Percentiles rank a stretch among this genome's conserved stretches.
Conservation (phyloP, 2,888 invertebrate genomes). For the Brenthis ino region DNA sequence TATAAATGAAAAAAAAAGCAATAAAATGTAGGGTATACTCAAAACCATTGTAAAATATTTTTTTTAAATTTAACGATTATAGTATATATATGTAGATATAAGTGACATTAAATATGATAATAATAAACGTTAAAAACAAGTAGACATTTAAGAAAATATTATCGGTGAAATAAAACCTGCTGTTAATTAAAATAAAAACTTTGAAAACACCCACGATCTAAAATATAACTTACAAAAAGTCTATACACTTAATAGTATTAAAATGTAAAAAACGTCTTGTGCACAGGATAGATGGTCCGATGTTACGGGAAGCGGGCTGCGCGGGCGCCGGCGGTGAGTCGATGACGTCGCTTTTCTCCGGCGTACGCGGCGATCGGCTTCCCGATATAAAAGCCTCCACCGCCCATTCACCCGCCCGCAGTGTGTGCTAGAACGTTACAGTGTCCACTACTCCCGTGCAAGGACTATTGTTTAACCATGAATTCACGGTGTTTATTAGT, state of each 20-base stretch:
- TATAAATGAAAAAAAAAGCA: neutral
- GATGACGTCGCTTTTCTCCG: conserved; percentile 72
- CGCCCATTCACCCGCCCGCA: conserved; percentile 82
- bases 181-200: no score
- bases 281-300: conserved; percentile 36
- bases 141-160: no score
- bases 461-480: conserved; percentile 78
- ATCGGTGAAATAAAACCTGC: no score
- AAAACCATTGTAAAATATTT: no score
- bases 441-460: conserved; percentile 76
- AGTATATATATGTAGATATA: no score
- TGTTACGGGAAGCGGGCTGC: conserved; percentile 41
- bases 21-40: no score
- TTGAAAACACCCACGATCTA: no score
- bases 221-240: neutral
- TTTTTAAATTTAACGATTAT: no score
- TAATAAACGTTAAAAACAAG: no score
- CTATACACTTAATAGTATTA: neutral
- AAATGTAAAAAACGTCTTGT: neutral
- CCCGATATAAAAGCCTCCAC: conserved; percentile 79
- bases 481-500: conserved; percentile 82
- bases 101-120: no score
- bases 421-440: conserved; percentile 80
- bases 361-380: conserved; percentile 58
- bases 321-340: conserved; percentile 49